Percentiles rank a stretch among this genome's conserved stretches.
These are phyloP conservation scores for Ursus arctos DNA, from an alignment of 2,113 vertebrate genomes.

Conservation along the genomic window DNA sequence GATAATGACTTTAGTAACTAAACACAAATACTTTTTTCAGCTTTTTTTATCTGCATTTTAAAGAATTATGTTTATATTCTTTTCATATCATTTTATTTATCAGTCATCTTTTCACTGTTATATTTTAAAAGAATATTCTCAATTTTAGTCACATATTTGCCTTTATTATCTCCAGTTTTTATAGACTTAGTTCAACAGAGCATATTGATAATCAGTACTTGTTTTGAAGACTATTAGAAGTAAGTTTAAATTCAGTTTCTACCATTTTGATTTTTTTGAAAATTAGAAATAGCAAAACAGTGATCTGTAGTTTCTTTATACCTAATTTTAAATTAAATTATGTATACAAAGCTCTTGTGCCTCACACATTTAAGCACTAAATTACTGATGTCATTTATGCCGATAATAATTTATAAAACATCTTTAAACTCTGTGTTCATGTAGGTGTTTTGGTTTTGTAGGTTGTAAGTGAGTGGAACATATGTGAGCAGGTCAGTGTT, in stretches of 20 bases:
- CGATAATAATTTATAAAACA: not conserved
- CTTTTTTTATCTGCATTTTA: not conserved
- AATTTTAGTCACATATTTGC: not conserved
- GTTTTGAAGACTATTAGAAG: not conserved
- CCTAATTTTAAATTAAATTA: not conserved
- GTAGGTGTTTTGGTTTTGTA: not conserved
- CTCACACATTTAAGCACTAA: not conserved
- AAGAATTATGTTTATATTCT: not conserved
- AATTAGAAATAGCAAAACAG: not conserved
- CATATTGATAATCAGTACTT: not conserved
- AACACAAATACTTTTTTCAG: not conserved
- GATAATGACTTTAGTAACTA: not conserved
- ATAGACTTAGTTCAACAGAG: not conserved
- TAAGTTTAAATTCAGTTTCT: constrained; percentile 26
- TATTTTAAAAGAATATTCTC: not conserved
- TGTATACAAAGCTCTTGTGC: not conserved
- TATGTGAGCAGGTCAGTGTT: not conserved
- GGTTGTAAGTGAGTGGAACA: not conserved
- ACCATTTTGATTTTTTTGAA: not conserved
- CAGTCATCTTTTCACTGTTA: not conserved
- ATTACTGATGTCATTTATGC: not conserved
- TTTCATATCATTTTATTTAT: not conserved
- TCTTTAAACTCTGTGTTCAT: not conserved
- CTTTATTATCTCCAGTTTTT: not conserved
- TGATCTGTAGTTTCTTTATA: not conserved